Base-by-base conservation (phyloP, 2,888 invertebrate species). In the Apodemia zela region DNA sequence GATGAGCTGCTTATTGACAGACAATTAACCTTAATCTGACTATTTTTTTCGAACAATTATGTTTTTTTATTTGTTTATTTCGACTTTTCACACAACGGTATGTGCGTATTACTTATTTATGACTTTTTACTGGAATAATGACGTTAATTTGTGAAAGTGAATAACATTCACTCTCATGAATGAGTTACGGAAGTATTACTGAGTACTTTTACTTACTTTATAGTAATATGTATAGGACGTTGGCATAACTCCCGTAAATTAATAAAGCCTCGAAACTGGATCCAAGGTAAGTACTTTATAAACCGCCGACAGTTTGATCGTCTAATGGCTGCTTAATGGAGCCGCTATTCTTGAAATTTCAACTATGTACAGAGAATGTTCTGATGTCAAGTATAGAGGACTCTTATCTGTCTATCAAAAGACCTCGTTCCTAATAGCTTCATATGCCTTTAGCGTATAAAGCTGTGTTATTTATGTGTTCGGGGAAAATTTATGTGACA, bases 401-500 rank as follows among this genome's bases (percentile, higher is more conserved):
- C 57, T 60, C 65, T 65, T 62, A 65, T 65, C 60, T 59, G 47
- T 65, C 65, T 62, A 62, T 57, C 65, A 60, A 59, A 62, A 42
- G 62, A 62, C 65, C 65, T 65, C 60, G 65, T 62, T 21, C 65
- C 62, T 62, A 62, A 65, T 65, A 49, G 62, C 62, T 47, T 35
- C 47, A 58, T 62, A 49, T 47, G 42, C 51, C 51, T 54, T 54
- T 54, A 54, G 21, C 51, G 51, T 54, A 54, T 54, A 54, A 54
- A 54, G 51, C 51, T 51, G 51, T 35, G 58, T 57, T 62, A 62
- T 58, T 62, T 58, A 62, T 57, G 58, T 58, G 29, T 62, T 62
- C 57, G 38, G 42, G 45, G 33, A 33, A 62, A 62, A 62, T 62
- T 62, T 62, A 58, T 62, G 58, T 58, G 58, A 58, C 62, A 47